Evolutionary conservation across 2,888 invertebrate species (phyloP).

Genomic region (Apamea crenata): DNA sequence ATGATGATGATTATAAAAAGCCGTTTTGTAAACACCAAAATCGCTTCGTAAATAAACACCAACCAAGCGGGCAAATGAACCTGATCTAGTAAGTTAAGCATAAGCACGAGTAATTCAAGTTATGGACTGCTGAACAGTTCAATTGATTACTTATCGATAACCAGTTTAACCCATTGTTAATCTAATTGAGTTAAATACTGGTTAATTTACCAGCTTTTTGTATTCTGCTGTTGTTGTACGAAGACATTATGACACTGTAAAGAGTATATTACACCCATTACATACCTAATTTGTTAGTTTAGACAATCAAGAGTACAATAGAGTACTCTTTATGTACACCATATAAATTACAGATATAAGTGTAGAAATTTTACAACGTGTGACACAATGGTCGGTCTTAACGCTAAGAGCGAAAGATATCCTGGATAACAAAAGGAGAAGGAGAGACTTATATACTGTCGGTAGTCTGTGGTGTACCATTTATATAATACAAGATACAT

Average conservation of each 20-base stretch:
- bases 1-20: no score
- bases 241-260: conserved; percentile 17
- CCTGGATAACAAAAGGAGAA: no score
- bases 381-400: no score
- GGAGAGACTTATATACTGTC: no score
- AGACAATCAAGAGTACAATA: not conserved
- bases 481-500: no score
- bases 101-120: conserved; percentile 19
- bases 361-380: no score
- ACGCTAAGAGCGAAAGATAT: no score
- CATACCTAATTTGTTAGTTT: conserved; percentile 29
- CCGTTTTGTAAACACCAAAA: no score
- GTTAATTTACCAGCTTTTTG: conserved; percentile 24
- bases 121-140: not conserved
- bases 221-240: not conserved
- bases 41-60: not conserved
- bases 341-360: no score
- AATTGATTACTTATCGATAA: conserved; percentile 1
- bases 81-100: not conserved
- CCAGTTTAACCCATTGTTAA: conserved; percentile 9
- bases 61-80: not conserved
- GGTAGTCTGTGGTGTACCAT: no score
- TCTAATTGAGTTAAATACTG: conserved; percentile 29
- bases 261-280: not conserved
- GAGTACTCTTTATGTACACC: no score